phyloP scores from a whole-genome alignment of 2,113 vertebrate genomes.

The Pelecanoides urinatrix region DNA sequence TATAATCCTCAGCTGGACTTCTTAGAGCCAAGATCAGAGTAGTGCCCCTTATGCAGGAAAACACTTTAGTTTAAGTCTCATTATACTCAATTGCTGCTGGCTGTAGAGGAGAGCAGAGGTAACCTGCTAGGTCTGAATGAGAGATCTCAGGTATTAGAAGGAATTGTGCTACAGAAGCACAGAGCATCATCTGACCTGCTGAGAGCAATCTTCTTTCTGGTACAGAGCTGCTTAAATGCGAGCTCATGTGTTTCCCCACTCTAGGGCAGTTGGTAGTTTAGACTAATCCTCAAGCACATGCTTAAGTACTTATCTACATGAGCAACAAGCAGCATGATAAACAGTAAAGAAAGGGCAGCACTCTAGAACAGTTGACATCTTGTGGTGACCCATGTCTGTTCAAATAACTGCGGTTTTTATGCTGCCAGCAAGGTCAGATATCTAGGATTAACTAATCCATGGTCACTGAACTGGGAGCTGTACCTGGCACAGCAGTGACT shows the following conservation, averaged over 20 bases:
- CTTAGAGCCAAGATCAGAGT: neutral
- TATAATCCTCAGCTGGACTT: neutral
- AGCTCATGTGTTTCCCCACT: neutral
- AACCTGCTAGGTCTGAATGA: neutral
- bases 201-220: neutral
- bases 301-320: neutral
- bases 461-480: neutral
- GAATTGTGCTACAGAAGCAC: neutral
- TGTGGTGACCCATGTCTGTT: neutral
- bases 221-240: neutral
- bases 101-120: neutral
- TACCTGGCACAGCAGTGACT: neutral
- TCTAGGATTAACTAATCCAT: neutral
- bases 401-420: neutral
- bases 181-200: neutral
- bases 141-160: neutral
- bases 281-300: neutral
- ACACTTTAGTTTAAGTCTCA: neutral
- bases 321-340: neutral
- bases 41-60: neutral
- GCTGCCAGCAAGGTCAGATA: neutral
- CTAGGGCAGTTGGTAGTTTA: neutral
- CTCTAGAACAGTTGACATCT: neutral
- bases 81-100: neutral
- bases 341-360: neutral